Conservation (phyloP, 2,797 vertebrate genomes). For the Eulemur coronatus region DNA sequence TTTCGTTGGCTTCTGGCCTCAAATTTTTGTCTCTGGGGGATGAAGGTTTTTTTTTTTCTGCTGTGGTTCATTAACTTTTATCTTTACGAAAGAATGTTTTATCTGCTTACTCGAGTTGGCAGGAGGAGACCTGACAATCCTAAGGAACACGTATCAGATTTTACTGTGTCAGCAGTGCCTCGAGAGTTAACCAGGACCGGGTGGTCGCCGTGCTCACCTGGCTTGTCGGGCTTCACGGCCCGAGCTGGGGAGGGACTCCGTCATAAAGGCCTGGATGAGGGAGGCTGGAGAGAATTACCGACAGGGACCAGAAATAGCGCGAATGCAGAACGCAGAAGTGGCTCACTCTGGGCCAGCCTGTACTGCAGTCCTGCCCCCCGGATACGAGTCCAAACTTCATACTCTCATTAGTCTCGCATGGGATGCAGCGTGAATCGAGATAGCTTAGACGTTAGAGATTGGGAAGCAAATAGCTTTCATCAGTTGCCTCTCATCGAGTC, state of each 20-base stretch:
- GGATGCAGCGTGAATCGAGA: background rate
- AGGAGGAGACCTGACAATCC: background rate
- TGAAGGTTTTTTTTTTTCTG: background rate
- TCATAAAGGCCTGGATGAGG: background rate
- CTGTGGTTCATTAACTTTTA: conserved; percentile 60
- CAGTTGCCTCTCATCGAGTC: background rate
- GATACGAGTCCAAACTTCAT: background rate
- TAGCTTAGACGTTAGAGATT: conserved; percentile 1
- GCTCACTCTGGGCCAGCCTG: background rate
- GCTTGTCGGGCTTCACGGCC: background rate
- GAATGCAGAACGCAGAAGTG: background rate
- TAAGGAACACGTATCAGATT: conserved; percentile 31
- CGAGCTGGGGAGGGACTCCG: background rate
- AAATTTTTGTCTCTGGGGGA: background rate
- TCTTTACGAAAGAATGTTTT: conserved; percentile 54
- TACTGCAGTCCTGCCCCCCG: background rate
- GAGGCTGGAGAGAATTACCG: background rate
- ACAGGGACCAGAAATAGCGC: background rate
- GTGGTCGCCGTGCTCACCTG: background rate
- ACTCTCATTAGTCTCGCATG: background rate
- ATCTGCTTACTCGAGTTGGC: conserved; percentile 34
- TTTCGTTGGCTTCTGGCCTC: conserved; percentile 52
- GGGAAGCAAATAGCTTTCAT: background rate
- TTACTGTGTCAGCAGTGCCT: background rate
- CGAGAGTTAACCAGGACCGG: background rate